phyloP scores from a whole-genome alignment of 2,888 invertebrate genomes.

The Phaonia tiefii region DNA sequence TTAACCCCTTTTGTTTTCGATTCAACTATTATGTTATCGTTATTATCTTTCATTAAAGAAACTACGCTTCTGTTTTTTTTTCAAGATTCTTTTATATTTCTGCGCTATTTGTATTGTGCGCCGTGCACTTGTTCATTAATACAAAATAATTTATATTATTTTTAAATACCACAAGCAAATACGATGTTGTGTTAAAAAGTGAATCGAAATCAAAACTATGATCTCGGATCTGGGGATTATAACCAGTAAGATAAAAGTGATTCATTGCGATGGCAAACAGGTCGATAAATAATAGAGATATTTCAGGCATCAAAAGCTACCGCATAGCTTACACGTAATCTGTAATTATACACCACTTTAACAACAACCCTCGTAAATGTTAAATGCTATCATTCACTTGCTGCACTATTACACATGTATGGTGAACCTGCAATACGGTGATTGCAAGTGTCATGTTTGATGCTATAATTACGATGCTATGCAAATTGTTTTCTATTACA shows the following conservation, averaged over 20 bases:
- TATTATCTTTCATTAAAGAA: not conserved
- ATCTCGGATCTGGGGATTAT: too few relatives aligned
- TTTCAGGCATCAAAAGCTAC: too few relatives aligned
- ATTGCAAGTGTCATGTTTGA: conserved; percentile 1
- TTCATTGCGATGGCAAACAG: too few relatives aligned
- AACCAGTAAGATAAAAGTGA: too few relatives aligned
- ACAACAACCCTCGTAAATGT: not conserved
- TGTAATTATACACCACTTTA: not conserved
- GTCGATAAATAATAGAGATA: too few relatives aligned
- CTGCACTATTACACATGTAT: not conserved
- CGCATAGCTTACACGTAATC: not conserved
- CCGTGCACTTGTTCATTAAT: too few relatives aligned
- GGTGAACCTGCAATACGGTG: conserved; percentile 25
- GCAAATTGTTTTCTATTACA: conserved; percentile 34
- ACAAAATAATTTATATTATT: not conserved
- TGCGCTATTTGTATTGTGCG: too few relatives aligned
- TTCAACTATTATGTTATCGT: too few relatives aligned
- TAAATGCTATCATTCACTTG: not conserved
- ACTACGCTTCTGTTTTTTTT: conserved; percentile 13
- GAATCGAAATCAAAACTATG: too few relatives aligned
- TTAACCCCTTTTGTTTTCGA: too few relatives aligned
- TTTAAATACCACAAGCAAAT: conserved; percentile 2
- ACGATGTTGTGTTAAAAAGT: not conserved
- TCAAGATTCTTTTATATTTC: not conserved
- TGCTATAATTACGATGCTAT: conserved; percentile 52